These are phyloP conservation scores for Hycleus phaleratus DNA, from an alignment of 1,140 invertebrate species.

Conservation along the genomic window DNA sequence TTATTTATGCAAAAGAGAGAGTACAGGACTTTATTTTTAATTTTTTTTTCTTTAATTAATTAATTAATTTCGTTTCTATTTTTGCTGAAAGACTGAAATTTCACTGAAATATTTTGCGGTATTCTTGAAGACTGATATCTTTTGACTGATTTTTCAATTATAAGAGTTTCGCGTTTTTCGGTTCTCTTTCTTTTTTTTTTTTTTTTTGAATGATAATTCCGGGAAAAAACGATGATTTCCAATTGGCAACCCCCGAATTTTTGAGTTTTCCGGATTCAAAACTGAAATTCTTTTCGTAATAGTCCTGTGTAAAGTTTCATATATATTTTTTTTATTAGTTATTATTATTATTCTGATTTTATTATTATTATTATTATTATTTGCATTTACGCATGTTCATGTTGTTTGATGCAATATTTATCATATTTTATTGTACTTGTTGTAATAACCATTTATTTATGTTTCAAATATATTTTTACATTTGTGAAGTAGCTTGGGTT, in stretches of 20 bases:
- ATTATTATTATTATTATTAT: constrained; percentile 34
- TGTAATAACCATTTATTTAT: constrained; percentile 41
- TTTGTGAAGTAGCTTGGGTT: constrained; percentile 41
- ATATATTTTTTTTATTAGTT: constrained; percentile 36
- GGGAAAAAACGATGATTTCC: constrained; percentile 14
- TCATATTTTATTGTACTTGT: constrained; percentile 40
- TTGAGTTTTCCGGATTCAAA: background rate
- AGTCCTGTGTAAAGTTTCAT: constrained; percentile 36
- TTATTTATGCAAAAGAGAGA: too few species aligned
- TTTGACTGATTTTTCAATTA: constrained; percentile 31
- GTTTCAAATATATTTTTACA: constrained; percentile 44
- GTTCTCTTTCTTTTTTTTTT: background rate
- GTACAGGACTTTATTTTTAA: too few species aligned
- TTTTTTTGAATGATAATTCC: background rate
- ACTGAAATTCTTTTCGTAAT: constrained; percentile 15
- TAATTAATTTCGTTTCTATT: constrained; percentile 23
- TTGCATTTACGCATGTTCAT: constrained; percentile 39
- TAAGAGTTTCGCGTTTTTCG: too few species aligned
- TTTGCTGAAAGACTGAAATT: constrained; percentile 38
- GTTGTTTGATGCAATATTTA: constrained; percentile 43
- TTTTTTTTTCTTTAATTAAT: too few species aligned
- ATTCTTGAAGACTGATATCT: constrained; percentile 38
- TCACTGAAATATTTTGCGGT: constrained; percentile 26
- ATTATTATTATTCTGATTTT: constrained; percentile 23
- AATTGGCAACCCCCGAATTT: constrained; percentile 32